Conservation (phyloP, 2,888 invertebrate species). For the Octonoba sinensis region DNA sequence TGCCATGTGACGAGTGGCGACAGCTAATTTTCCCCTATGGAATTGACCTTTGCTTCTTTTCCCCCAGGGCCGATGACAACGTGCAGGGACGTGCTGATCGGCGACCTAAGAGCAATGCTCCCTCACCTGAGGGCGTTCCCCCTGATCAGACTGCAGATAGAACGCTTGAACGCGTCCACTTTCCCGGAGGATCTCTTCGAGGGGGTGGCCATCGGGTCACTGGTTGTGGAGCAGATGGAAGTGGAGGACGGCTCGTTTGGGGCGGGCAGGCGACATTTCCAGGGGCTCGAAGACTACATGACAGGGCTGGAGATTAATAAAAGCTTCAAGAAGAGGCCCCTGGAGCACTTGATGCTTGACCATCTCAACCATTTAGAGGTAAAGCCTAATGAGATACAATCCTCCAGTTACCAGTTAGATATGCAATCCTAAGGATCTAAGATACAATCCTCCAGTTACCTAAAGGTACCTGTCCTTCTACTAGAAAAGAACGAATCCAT, state of each 20-base stretch:
- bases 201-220: slow-evolving; percentile 1
- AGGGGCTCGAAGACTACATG: slow-evolving; percentile 30
- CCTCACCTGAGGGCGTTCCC: background rate
- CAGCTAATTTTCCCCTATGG: no score
- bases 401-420: no score
- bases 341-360: slow-evolving; percentile 25
- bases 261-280: slow-evolving; percentile 23
- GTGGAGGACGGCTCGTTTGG: slow-evolving; percentile 43
- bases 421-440: no score
- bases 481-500: no score
- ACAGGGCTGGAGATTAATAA: slow-evolving; percentile 11
- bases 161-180: slow-evolving; percentile 13
- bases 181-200: slow-evolving; percentile 19
- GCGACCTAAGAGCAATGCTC: background rate
- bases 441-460: no score
- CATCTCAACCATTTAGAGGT: slow-evolving; percentile 18
- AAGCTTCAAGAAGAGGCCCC: slow-evolving; percentile 36
- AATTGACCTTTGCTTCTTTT: no score
- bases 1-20: no score
- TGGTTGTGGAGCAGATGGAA: slow-evolving; percentile 10
- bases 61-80: no score
- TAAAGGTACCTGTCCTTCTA: no score
- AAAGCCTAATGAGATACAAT: background rate
- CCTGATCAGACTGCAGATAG: background rate
- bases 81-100: background rate